Percentiles rank a stretch among this genome's conserved stretches.
These are phyloP conservation scores for Schizopygopsis malacanthus DNA, from an alignment of 2,797 vertebrate genomes.

Conservation along the genomic window DNA sequence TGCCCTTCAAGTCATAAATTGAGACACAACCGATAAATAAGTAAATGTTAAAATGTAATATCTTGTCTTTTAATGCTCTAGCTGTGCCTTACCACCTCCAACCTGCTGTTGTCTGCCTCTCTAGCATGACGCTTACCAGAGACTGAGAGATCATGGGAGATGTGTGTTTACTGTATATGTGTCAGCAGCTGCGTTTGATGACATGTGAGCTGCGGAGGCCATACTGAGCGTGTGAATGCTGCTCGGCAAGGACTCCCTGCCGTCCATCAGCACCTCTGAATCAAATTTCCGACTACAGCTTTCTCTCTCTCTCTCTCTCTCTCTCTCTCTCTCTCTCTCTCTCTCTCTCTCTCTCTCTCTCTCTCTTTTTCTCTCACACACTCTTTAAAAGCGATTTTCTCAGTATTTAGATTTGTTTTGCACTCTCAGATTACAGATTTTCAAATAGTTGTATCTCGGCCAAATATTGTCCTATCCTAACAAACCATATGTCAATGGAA, in stretches of 20 bases:
- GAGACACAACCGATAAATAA: neutral
- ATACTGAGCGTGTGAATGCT: neutral
- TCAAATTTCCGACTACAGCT: neutral
- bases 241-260: neutral
- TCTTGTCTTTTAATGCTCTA: neutral
- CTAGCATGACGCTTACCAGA: neutral
- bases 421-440: too few species aligned
- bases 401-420: too few species aligned
- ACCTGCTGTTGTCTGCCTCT: neutral
- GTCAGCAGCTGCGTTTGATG: slow-evolving; percentile 6
- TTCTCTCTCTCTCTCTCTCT: neutral
- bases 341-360: neutral
- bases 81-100: neutral
- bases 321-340: neutral
- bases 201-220: neutral
- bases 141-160: slow-evolving; percentile 6
- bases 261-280: slow-evolving; percentile 13
- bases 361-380: neutral
- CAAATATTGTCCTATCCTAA: too few species aligned
- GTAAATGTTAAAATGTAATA: slow-evolving; percentile 18
- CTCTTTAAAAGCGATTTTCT: too few species aligned
- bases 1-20: neutral
- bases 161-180: slow-evolving; percentile 5
- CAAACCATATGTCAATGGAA: too few species aligned
- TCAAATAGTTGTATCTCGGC: too few species aligned